phyloP scores from a whole-genome alignment of 2,888 invertebrate species.

The Microplitis manilae region DNA sequence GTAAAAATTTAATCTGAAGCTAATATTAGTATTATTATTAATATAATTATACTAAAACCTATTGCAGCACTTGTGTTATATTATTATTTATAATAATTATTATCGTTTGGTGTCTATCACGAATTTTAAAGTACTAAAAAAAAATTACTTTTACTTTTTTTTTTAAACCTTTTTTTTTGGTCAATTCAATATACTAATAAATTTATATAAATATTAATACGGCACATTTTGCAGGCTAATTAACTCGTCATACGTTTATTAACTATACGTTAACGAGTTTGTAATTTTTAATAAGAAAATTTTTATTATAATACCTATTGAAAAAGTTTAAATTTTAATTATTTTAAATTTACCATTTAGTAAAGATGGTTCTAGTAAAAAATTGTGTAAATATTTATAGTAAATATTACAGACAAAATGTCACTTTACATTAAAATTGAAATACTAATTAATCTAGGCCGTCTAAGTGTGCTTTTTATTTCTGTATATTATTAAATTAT shows the following conservation, averaged over 20 bases:
- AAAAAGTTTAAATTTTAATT: slow-evolving; percentile 6
- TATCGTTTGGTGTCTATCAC: slow-evolving; percentile 31
- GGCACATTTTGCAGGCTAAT: slow-evolving; percentile 1
- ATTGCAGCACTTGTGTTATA: slow-evolving; percentile 14
- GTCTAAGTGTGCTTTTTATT: slow-evolving; percentile 37
- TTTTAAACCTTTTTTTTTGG: background rate
- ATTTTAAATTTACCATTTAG: slow-evolving; percentile 4
- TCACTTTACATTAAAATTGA: slow-evolving; percentile 26
- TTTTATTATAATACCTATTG: slow-evolving; percentile 3
- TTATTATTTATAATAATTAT: slow-evolving; percentile 35
- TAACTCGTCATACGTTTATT: background rate
- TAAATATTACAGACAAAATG: slow-evolving; percentile 22
- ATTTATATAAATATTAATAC: slow-evolving; percentile 1
- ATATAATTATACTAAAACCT: background rate
- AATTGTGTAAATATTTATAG: slow-evolving; percentile 41
- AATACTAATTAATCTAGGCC: slow-evolving; percentile 21
- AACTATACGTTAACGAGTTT: background rate
- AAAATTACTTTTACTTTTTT: background rate
- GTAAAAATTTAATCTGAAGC: background rate
- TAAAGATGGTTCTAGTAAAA: slow-evolving; percentile 27
- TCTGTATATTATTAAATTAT: background rate
- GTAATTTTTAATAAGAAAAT: background rate
- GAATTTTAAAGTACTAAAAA: background rate
- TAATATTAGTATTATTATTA: background rate
- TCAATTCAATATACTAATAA: background rate